Evolutionary conservation across 2,113 vertebrate species (phyloP), one percentile per base, ranked within the genome.

Genomic region (Corvus hawaiiensis): DNA sequence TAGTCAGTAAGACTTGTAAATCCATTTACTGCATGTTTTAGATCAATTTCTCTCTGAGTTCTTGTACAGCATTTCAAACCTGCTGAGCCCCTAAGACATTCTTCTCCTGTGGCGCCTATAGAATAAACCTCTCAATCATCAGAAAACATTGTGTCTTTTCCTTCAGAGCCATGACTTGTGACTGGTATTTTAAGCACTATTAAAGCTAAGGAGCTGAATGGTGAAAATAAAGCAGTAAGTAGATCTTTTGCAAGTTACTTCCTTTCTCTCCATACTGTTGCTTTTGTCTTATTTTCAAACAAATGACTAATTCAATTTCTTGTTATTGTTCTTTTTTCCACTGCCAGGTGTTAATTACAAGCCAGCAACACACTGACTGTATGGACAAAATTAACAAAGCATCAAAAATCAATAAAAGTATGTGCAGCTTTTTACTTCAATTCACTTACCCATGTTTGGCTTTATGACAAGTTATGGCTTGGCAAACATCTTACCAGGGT

Each of bases 21-120:
- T 92, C 35, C 49, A 77, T 94, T 86, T 95, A 84, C 84, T 84
- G 33, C 48, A 66, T 91, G 52, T 83, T 93, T 93, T 75, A 95
- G 63, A 94, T 92, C 74, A 62, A 89, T 96, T 93, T 95, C 71
- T 61, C 72, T 81, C 49, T 69, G 54, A 82, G 30, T 83, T 87
- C 80, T 92, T 91, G 69, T 63, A 63, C 63, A 93, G 59, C 13
- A 71, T 59, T 94, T 83, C 59, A 87, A 88, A 92, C 46, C 22
- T 87, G 33, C 51, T 61, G 69, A 95, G 87, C 14, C 8, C 28
- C 55, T 12, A 41, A 89, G 87, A 84, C 1, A 3, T 87, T 59
- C 9, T 87, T 92, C 59, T 89, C 75, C 52, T 54, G n/a, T 55
- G 27, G 44, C 51, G 30, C 23, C 37, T 82, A 78, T 87, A 77